Evolutionary conservation across 1,140 invertebrate species (phyloP), one percentile per base, ranked within the genome.

Genomic region (Hycleus phaleratus): DNA sequence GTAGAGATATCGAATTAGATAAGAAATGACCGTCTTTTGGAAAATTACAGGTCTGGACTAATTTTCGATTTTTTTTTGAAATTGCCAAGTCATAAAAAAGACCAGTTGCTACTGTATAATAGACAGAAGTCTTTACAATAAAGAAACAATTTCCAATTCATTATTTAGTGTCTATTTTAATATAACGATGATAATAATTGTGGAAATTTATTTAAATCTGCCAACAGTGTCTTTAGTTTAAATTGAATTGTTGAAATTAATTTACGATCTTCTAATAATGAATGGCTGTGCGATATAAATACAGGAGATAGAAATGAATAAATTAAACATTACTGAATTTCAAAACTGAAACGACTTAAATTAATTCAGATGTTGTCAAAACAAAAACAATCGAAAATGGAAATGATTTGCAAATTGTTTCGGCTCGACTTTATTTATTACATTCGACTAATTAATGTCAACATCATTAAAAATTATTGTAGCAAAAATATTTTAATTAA

Each of bases 241-340:
- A 32, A 32, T 32, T 32, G 7, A 32, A 32, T 32, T 7, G 32
- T 32, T 32, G 46, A 50, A 55, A 58, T 62, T 62, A 62, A 62
- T 62, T 62, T 62, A 62, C 58, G 52, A 62, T 59, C 60, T 62
- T 62, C 56, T 62, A 62, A 62, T 62, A 62, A 62, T 52, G 60
- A 62, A 62, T 56, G 47, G 46, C 40, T 3, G 32, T 42, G 56
- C 50, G 60, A 62, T 58, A 58, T 56, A 61, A 61, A 61, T 58
- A 61, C 47, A 58, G 46, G 48, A 51, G 56, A 50, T 49, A 48
- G 32, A 48, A 51, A 58, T 58, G 56, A 58, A 58, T 58, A 58
- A 58, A 58, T 58, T 58, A 57, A 49, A 44, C 56, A 39, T 47
- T 44, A 40, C 40, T 58, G 56, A 51, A 58, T 51, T 58, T 58